A percentile compares a stretch with the other conserved stretches of the same genome.
Conservation (phyloP, 2,113 vertebrate species). For the Erinaceus europaeus region DNA sequence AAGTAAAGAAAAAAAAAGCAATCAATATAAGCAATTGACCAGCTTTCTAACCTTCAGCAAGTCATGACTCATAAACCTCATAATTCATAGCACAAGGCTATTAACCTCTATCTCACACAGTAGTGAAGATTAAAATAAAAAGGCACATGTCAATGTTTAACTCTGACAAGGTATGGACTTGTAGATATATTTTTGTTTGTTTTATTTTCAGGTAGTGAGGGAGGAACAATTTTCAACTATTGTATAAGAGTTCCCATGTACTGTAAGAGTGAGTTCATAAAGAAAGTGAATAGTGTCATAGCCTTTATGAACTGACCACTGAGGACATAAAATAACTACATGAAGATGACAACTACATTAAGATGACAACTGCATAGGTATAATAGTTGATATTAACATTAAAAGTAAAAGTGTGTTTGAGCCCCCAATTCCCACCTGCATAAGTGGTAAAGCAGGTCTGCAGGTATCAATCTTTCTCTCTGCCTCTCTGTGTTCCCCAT, state of each 20-base stretch:
- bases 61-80: neutral
- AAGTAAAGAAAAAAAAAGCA: neutral
- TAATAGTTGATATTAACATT: neutral
- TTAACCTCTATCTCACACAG: neutral
- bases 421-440: too few species aligned
- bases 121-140: constrained; percentile 1
- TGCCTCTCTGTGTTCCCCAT: too few species aligned
- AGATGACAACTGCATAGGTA: neutral
- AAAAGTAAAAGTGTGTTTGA: neutral
- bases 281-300: neutral
- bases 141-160: neutral
- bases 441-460: too few species aligned
- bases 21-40: neutral
- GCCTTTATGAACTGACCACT: neutral
- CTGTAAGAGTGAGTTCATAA: neutral
- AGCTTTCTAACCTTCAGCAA: neutral
- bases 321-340: neutral
- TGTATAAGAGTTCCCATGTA: neutral
- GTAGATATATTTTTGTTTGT: neutral
- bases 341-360: neutral
- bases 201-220: constrained; percentile 1
- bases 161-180: neutral
- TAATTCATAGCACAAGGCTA: neutral
- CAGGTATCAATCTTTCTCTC: too few species aligned
- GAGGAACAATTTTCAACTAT: neutral